Base-by-base conservation (phyloP, 2,113 vertebrate species). In the Hyperopisus bebe region DNA sequence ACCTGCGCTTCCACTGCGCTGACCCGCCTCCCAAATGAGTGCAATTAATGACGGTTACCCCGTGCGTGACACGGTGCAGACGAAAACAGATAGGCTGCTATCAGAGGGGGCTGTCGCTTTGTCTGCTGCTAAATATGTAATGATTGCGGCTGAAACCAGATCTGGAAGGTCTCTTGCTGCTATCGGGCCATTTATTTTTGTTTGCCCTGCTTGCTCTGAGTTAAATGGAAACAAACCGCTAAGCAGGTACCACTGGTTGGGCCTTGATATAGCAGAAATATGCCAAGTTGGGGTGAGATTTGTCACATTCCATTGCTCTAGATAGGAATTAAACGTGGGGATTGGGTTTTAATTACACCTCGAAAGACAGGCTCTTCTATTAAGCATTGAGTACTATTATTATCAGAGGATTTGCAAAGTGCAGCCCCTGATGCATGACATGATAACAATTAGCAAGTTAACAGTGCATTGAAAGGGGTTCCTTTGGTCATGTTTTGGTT, bases 131-230 rank as follows among this genome's bases (percentile, higher is more conserved):
- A 91, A 92, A 91, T 91, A 93, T 91, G 90, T 90, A 88, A 90
- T 87, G 70, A 91, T 91, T 90, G 95, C 95, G 94, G 95, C 94
- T 95, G 95, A 94, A 95, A 95, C 92, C 92, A 93, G 92, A 93
- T 90, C 82, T 92, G 87, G 58, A 89, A 92, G 91, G 92, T 89
- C 82, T 35, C 88, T n/a, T 58, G 92, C 90, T 92, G 92, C 91
- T 93, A 94, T 91, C 91, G 89, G 90, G 94, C 93, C 95, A 96
- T 95, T 94, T 94, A 95, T 96, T 95, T 95, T 94, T 94, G 94
- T 96, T 96, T 96, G 94, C 94, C 91, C 89, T 90, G 88, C 92
- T 94, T 94, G 92, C 90, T 92, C 92, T 90, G 92, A 93, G 93
- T 94, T 95, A 96, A 95, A 94, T 94, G 93, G 85, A 87, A 94